phyloP scores from a whole-genome alignment of 2,888 invertebrate species.

The Heliconius charithonia region DNA sequence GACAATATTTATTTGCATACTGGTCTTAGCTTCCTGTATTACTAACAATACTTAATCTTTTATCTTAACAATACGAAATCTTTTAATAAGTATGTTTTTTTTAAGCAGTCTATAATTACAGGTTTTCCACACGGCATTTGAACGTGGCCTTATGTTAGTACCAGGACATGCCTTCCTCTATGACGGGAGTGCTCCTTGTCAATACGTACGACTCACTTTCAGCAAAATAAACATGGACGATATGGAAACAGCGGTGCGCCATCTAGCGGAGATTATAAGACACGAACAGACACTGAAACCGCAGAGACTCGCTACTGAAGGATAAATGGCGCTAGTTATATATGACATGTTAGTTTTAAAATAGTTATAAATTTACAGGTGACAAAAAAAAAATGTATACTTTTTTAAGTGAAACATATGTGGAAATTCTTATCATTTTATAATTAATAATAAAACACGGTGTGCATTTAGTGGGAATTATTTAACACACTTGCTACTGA shows the following conservation, averaged over 20 bases:
- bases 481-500: not conserved
- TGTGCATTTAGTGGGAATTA: no score
- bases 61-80: no score
- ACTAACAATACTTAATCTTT: no score
- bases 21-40: no score
- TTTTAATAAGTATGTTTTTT: not conserved
- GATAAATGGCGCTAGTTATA: constrained; percentile 53
- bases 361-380: not conserved
- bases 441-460: no score
- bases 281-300: constrained; percentile 79
- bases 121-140: constrained; percentile 84
- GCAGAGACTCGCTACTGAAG: constrained; percentile 59
- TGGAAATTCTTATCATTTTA: no score
- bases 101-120: constrained; percentile 47
- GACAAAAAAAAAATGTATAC: not conserved
- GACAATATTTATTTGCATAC: no score
- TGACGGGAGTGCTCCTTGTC: constrained; percentile 85
- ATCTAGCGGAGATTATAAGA: constrained; percentile 84
- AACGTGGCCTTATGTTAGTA: constrained; percentile 87
- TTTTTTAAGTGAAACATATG: no score
- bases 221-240: constrained; percentile 86
- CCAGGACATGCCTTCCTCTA: constrained; percentile 90
- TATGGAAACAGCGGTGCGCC: constrained; percentile 85
- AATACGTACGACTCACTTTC: constrained; percentile 88
- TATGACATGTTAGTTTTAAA: not conserved